Base-by-base conservation (phyloP, 1,140 invertebrate species). In the Achroia grisella region DNA sequence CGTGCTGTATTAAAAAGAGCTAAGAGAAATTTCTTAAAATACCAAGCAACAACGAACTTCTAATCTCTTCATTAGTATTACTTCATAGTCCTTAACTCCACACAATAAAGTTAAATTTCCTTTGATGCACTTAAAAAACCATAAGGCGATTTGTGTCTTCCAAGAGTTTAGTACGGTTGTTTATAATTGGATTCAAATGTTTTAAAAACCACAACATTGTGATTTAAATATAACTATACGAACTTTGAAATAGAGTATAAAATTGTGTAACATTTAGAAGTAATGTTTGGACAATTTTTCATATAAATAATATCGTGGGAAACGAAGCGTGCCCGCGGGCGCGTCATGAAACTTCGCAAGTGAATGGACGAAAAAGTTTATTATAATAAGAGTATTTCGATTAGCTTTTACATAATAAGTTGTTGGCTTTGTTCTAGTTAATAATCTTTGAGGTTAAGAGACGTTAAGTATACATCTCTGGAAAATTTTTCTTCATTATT, bases 311-410 rank as follows among this genome's bases (percentile, higher is more conserved):
- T 44, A 58, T 54, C 64, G 64, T 68, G 64, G 57, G 64, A 68
- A 68, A 62, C 55, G 49, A 45, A 59, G 48, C 39, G 43, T 68
- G 60, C 54, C 64, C 57, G 34, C 50, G 46, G 56, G 64, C 61
- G 40, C 37, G 53, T 57, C 62, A 64, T 68, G 61, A 62, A 55
- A 53, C 55, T 61, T 58, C 46, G 61, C 64, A 53, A 68, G 64
- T 62, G 57, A 64, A 68, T 68, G 57, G 49, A 54, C 60, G 49
- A 56, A 49, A 60, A 63, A 56, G 29, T 29, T 43, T 23, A n/a
- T n/a, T n/a, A 34, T 59, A 62, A 48, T 54, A 44, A 61, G 35
- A 52, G 41, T 44, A 41, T 59, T 62, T 59, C 52, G 62, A 56
- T 65, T 65, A 60, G 50, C 53, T 39, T 56, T 53, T 53, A 53